A percentile compares a stretch with the other conserved stretches of the same genome.
phyloP scores from a whole-genome alignment of 2,113 vertebrate genomes.

The Dunckerocampus dactyliophorus region DNA sequence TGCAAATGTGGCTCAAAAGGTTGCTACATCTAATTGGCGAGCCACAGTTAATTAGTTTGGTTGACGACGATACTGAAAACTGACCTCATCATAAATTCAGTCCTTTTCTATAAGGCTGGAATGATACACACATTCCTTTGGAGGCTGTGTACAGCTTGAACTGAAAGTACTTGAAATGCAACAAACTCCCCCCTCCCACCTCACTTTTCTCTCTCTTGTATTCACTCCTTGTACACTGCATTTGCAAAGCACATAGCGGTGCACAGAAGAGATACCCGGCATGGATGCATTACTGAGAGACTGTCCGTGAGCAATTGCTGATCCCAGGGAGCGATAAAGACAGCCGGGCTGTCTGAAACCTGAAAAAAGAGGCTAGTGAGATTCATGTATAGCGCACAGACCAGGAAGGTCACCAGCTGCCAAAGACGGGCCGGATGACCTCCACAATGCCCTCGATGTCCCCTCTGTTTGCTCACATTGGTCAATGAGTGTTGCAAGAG shows the following conservation, averaged over 20 bases:
- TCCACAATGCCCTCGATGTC: conserved; percentile 49
- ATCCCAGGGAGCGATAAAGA: conserved; percentile 73
- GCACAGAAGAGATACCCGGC: conserved; percentile 62
- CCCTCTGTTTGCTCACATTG: conserved; percentile 41
- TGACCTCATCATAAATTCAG: neutral
- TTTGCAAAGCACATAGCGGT: conserved; percentile 59
- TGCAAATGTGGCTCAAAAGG: conserved; percentile 14
- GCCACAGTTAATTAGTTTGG: neutral
- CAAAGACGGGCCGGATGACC: conserved; percentile 41
- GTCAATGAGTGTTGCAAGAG: conserved; percentile 2
- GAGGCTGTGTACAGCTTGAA: conserved; percentile 18
- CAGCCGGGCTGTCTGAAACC: conserved; percentile 57
- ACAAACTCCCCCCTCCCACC: conserved; percentile 9
- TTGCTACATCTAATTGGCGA: conserved; percentile 5
- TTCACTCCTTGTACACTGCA: conserved; percentile 55
- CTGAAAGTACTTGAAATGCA: conserved; percentile 35
- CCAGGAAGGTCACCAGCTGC: conserved; percentile 72
- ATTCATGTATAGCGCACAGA: conserved; percentile 57
- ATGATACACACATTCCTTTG: conserved; percentile 2
- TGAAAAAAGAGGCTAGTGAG: conserved; percentile 56
- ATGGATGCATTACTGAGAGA: conserved; percentile 70
- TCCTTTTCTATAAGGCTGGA: neutral
- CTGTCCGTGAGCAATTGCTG: conserved; percentile 75
- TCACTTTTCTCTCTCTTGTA: conserved; percentile 30
- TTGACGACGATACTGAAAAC: too few relatives aligned